Percentiles rank a stretch among this genome's conserved stretches.
These are phyloP conservation scores for Acanthurus leucopareius DNA, from an alignment of 2,797 vertebrate genomes.

Conservation along the genomic window DNA sequence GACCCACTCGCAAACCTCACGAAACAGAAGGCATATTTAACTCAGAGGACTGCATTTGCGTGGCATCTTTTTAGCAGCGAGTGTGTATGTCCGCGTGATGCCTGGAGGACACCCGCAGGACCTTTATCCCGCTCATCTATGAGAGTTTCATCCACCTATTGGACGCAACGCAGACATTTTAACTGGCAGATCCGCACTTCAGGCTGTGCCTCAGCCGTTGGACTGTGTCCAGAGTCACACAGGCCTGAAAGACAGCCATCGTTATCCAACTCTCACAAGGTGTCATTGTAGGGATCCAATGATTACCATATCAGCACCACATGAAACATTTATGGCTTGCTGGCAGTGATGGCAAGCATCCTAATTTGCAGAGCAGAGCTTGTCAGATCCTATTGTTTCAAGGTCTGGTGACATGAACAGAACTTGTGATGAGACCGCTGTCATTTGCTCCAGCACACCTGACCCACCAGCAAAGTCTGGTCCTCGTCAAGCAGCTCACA, in stretches of 20 bases:
- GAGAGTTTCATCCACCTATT: constrained; percentile 39
- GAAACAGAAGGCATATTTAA: constrained; percentile 79
- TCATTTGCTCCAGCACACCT: constrained; percentile 31
- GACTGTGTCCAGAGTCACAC: constrained; percentile 73
- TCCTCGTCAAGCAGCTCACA: background rate
- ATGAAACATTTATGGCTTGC: constrained; percentile 80
- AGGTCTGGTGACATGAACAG: constrained; percentile 52
- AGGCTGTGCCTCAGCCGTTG: constrained; percentile 71
- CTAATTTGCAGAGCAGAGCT: constrained; percentile 72
- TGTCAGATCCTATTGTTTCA: constrained; percentile 76
- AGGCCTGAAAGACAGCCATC: constrained; percentile 79
- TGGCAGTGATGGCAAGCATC: constrained; percentile 71
- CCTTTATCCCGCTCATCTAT: constrained; percentile 41
- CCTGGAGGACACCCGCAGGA: constrained; percentile 15
- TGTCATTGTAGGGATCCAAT: constrained; percentile 80
- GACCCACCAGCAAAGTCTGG: background rate
- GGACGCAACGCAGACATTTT: constrained; percentile 24
- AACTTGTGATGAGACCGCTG: constrained; percentile 22
- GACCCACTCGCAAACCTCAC: constrained; percentile 69
- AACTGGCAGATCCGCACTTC: constrained; percentile 51
- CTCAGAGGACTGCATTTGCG: constrained; percentile 44
- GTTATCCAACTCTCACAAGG: constrained; percentile 82
- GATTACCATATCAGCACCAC: constrained; percentile 80
- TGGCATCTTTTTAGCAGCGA: constrained; percentile 12
- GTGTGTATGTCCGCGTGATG: background rate